These are phyloP conservation scores for Cryptophagus acutangulus DNA, from an alignment of 2,888 invertebrate species.

Conservation along the genomic window DNA sequence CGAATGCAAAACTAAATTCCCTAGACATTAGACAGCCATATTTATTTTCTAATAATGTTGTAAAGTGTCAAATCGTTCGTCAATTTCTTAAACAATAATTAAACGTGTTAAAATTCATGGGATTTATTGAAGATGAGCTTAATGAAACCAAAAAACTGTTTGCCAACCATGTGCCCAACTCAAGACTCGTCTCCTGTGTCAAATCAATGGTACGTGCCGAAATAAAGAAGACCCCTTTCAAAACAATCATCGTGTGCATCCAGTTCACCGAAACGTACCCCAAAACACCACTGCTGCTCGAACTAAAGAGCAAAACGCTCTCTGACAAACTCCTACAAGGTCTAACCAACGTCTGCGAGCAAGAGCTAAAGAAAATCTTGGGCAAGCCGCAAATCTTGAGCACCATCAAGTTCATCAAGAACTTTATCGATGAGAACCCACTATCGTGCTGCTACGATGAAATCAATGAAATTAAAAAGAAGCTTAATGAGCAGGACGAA, in stretches of 20 bases:
- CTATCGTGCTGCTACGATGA: constrained; percentile 69
- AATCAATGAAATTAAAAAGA: constrained; percentile 56
- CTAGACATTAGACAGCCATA: too few species aligned
- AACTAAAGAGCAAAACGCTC: constrained; percentile 66
- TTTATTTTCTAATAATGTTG: too few species aligned
- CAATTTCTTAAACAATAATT: too few species aligned
- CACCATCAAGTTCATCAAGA: constrained; percentile 57
- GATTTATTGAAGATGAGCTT: constrained; percentile 62
- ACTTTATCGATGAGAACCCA: constrained; percentile 65
- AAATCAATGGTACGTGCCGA: constrained; percentile 61
- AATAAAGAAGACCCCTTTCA: constrained; percentile 60
- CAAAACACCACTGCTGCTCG: constrained; percentile 54
- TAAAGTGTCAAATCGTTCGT: too few species aligned
- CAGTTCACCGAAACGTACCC: constrained; percentile 66
- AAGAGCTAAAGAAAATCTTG: constrained; percentile 54
- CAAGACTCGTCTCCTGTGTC: constrained; percentile 63
- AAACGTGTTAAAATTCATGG: constrained; percentile 51
- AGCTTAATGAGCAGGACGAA: constrained; percentile 51
- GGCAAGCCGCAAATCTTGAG: constrained; percentile 59
- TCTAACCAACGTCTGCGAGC: constrained; percentile 58
- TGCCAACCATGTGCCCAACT: constrained; percentile 57
- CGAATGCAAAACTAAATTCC: too few species aligned
- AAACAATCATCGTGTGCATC: constrained; percentile 59
- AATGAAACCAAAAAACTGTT: constrained; percentile 59
- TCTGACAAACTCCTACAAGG: constrained; percentile 59